Evolutionary conservation across 2,888 invertebrate species (phyloP).

Genomic region (Tridacna crocea): DNA sequence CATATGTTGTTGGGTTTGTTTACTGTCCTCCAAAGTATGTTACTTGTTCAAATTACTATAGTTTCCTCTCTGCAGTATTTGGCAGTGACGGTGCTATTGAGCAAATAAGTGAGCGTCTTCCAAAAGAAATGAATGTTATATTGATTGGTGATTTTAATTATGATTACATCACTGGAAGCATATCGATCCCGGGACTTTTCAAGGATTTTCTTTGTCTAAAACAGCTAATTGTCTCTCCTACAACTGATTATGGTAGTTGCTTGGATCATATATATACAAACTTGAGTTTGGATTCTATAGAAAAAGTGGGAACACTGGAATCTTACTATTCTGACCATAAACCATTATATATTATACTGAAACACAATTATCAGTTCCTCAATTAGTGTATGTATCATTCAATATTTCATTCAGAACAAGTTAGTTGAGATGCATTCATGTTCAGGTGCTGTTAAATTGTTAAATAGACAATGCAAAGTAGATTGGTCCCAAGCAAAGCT

Average conservation of each 20-base stretch:
- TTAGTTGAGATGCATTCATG: no score
- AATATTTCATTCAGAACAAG: no score
- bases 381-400: no score
- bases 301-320: constrained; percentile 30
- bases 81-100: background rate
- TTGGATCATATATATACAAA: constrained; percentile 48
- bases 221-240: constrained; percentile 22
- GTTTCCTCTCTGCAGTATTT: constrained; percentile 4
- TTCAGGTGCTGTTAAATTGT: no score
- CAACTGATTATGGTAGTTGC: constrained; percentile 43
- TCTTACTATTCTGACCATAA: constrained; percentile 51
- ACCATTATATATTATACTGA: constrained; percentile 34
- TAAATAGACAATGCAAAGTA: no score
- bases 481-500: no score
- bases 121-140: background rate
- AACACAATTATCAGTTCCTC: background rate
- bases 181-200: background rate
- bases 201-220: background rate
- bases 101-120: constrained; percentile 1
- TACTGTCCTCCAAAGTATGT: constrained; percentile 32
- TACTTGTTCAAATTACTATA: background rate
- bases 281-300: background rate
- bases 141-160: constrained; percentile 32
- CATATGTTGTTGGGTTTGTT: constrained; percentile 16
- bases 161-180: constrained; percentile 3